Percentiles rank a stretch among this genome's conserved stretches.
These are phyloP conservation scores for Syngnathus floridae DNA, from an alignment of 2,113 vertebrate genomes.

Conservation along the genomic window DNA sequence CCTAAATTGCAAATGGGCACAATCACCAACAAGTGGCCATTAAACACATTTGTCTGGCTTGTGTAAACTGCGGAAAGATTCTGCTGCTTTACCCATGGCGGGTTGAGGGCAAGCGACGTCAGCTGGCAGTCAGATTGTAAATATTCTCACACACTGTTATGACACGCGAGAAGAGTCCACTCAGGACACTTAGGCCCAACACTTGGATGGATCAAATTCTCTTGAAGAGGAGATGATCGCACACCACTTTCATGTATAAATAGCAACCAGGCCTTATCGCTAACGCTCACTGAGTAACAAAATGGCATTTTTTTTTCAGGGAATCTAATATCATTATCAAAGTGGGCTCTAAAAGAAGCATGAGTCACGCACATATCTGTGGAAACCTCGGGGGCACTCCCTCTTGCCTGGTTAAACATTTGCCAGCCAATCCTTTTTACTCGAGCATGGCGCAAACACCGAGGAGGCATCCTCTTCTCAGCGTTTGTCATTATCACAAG, in stretches of 20 bases:
- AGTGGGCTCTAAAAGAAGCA: not conserved
- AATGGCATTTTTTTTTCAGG: too few relatives aligned
- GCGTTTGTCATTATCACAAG: not conserved
- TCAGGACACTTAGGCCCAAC: constrained; percentile 46
- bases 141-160: constrained; percentile 47
- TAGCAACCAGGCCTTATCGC: constrained; percentile 9
- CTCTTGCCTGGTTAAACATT: constrained; percentile 33
- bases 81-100: constrained; percentile 10
- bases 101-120: constrained; percentile 8
- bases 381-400: constrained; percentile 28
- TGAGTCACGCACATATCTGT: constrained; percentile 16
- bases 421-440: constrained; percentile 34
- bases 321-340: not conserved
- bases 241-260: constrained; percentile 28
- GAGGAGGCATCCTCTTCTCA: constrained; percentile 1
- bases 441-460: not conserved
- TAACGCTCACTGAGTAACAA: not conserved
- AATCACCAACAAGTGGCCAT: constrained; percentile 11
- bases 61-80: constrained; percentile 22
- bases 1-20: not conserved
- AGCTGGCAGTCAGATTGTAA: constrained; percentile 17
- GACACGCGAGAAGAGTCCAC: constrained; percentile 51
- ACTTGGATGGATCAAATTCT: constrained; percentile 42
- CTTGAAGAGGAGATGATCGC: constrained; percentile 52
- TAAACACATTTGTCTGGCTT: constrained; percentile 22